Conservation (phyloP, 1,140 invertebrate genomes). For the Sinella curviseta region DNA sequence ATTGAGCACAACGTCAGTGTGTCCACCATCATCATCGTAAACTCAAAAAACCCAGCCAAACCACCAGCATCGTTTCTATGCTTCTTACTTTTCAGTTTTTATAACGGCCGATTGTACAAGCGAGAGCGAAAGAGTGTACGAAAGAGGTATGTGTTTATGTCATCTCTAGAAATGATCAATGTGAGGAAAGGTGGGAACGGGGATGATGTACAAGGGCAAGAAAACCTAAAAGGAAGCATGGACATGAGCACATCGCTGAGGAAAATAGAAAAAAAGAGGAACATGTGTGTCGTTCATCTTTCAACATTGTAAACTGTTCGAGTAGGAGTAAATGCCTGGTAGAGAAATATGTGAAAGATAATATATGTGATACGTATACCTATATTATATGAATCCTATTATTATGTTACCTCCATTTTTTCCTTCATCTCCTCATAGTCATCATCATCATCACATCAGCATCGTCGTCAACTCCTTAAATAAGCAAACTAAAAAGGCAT, state of each 20-base stretch:
- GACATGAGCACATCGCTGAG: neutral
- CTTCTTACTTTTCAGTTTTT: no score
- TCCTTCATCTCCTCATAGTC: neutral
- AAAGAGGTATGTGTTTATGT: no score
- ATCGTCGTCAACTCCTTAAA: slow-evolving; percentile 5
- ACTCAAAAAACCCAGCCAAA: no score
- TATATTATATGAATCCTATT: neutral
- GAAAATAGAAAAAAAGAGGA: neutral
- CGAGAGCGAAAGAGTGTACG: no score
- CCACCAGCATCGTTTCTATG: no score
- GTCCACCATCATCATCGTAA: no score
- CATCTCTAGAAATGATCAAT: no score
- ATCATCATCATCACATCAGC: neutral
- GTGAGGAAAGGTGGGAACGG: neutral
- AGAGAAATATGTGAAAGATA: no score
- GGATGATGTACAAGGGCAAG: neutral
- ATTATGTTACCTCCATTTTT: neutral
- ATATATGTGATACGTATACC: neutral
- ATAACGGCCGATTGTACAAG: no score
- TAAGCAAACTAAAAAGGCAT: slow-evolving; percentile 22
- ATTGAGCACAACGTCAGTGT: no score
- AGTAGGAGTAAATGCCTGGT: neutral
- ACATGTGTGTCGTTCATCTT: slow-evolving; percentile 24
- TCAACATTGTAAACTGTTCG: neutral
- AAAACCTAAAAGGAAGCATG: slow-evolving; percentile 1